These are phyloP conservation scores for Margarornis squamiger DNA, from an alignment of 2,797 vertebrate genomes.

Conservation along the genomic window DNA sequence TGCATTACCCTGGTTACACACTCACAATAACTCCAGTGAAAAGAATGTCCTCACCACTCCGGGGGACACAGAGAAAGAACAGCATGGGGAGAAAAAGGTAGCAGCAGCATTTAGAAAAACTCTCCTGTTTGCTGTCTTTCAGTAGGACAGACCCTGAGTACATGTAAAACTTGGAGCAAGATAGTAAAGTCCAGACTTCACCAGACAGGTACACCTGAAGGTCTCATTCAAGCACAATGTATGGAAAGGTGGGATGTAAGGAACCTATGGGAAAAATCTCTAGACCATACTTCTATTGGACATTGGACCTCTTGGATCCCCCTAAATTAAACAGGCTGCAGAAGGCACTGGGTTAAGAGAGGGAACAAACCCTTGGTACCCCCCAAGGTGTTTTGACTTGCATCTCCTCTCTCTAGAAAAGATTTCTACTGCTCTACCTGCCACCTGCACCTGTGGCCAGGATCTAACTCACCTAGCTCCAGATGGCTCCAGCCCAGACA, in stretches of 20 bases:
- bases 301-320: background rate
- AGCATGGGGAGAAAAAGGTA: background rate
- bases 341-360: background rate
- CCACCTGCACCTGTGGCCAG: background rate
- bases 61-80: background rate
- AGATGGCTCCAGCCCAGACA: background rate
- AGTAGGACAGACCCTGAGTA: background rate
- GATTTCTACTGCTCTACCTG: background rate
- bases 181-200: background rate
- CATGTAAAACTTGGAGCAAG: background rate
- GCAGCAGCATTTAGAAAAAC: background rate
- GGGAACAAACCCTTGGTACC: background rate
- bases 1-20: conserved; percentile 49
- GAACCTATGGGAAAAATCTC: background rate
- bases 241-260: background rate
- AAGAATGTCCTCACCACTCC: conserved; percentile 12
- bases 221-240: background rate
- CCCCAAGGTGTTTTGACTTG: rapidly evolving
- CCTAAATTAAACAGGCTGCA: rapidly evolving
- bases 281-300: background rate
- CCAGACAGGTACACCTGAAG: background rate
- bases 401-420: background rate
- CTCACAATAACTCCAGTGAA: background rate
- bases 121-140: background rate
- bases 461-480: background rate